Percentiles rank a stretch among this genome's conserved stretches.
phyloP scores from a whole-genome alignment of 2,797 vertebrate genomes.

The Crax fasciolata region DNA sequence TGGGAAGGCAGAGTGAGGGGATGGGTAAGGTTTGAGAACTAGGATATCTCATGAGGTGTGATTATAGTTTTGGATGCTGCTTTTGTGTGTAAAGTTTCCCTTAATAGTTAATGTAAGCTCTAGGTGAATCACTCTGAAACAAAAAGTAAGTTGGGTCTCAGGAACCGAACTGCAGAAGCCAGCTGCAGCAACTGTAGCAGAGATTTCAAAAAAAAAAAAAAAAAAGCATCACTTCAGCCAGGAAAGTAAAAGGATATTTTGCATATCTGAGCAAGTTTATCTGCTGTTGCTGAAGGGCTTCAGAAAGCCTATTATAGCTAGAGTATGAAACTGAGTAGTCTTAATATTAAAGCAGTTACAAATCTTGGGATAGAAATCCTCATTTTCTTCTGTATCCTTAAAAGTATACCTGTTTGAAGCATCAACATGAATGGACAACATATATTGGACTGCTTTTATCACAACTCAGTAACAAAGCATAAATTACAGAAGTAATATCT shows the following conservation, averaged over 20 bases:
- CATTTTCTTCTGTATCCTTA: not conserved
- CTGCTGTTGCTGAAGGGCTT: not conserved
- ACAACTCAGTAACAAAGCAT: not conserved
- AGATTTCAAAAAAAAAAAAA: not conserved
- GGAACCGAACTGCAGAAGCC: not conserved
- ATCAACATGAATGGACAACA: not conserved
- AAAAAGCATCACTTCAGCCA: not conserved
- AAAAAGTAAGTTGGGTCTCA: not conserved
- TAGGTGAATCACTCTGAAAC: not conserved
- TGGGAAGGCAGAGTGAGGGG: not conserved
- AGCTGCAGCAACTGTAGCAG: not conserved
- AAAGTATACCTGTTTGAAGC: not conserved
- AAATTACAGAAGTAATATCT: not conserved
- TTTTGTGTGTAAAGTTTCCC: not conserved
- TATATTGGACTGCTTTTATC: not conserved
- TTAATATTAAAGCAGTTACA: not conserved
- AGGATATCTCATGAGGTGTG: not conserved
- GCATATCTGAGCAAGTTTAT: not conserved
- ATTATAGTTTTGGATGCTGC: not conserved
- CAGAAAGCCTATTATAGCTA: not conserved
- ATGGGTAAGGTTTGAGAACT: not conserved
- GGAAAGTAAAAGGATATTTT: not conserved
- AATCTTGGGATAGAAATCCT: not conserved
- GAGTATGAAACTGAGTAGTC: not conserved
- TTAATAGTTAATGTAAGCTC: not conserved